Conservation (phyloP, 1,140 invertebrate genomes). For the Drosophila neocordata region DNA sequence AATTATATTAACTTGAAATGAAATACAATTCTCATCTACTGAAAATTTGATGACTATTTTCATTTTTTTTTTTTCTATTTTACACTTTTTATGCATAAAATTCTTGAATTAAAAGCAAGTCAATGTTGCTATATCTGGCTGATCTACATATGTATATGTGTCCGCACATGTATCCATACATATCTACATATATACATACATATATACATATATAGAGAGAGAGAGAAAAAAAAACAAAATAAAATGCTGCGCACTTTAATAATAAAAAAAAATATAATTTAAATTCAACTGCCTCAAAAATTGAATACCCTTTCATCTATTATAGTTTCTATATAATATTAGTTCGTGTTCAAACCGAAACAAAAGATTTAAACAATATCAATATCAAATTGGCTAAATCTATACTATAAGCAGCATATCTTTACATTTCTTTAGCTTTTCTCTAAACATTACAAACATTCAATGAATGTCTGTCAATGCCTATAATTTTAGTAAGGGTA, state of each 20-base stretch:
- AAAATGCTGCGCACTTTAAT: not conserved
- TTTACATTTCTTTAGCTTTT: too few relatives aligned
- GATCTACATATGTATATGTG: not conserved
- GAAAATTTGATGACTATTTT: not conserved
- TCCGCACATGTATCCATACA: not conserved
- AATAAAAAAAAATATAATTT: not conserved
- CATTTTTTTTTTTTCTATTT: not conserved
- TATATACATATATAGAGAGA: not conserved
- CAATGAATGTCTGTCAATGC: too few relatives aligned
- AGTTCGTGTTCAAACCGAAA: too few relatives aligned
- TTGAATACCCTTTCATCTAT: not conserved
- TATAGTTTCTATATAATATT: too few relatives aligned
- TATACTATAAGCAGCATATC: too few relatives aligned
- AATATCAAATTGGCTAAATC: too few relatives aligned
- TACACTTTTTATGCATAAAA: not conserved
- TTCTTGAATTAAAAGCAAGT: not conserved
- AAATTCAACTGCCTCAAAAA: not conserved
- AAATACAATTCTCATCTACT: not conserved
- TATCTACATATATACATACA: too few relatives aligned
- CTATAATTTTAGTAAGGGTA: not conserved
- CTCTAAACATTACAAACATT: too few relatives aligned
- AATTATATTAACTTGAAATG: not conserved
- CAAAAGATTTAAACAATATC: too few relatives aligned
- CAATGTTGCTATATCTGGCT: not conserved
- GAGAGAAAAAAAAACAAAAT: constrained; percentile 8